Evolutionary conservation across 2,113 vertebrate species (phyloP).

Genomic region (Dicerorhinus sumatrensis): DNA sequence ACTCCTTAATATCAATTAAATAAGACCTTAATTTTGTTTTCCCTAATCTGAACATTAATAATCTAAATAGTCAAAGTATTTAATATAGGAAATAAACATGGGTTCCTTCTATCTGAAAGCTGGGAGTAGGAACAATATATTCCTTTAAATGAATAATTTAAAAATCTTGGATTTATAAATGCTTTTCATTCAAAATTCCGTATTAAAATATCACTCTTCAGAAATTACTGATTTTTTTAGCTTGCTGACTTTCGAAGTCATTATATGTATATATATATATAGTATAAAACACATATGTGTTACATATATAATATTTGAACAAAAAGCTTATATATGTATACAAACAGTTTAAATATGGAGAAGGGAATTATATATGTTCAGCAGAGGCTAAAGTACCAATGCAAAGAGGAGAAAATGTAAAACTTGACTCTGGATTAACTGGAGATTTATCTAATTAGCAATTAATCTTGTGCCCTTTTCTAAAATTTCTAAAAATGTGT

Average conservation of each 20-base stretch:
- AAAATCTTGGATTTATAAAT: conserved; percentile 44
- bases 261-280: not conserved
- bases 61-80: not conserved
- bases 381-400: not conserved
- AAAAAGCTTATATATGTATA: not conserved
- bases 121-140: not conserved
- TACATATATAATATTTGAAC: not conserved
- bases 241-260: not conserved
- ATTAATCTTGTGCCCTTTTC: not conserved
- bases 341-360: not conserved
- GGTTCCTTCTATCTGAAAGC: not conserved
- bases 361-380: not conserved
- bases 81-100: not conserved
- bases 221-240: conserved; percentile 30
- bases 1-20: not conserved
- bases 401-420: not conserved
- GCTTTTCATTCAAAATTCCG: not conserved
- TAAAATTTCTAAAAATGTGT: not conserved
- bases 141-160: conserved; percentile 31
- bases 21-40: not conserved
- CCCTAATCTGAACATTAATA: not conserved
- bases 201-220: conserved; percentile 34
- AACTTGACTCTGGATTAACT: not conserved
- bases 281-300: not conserved
- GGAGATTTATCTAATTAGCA: not conserved